phyloP scores from a whole-genome alignment of 2,888 invertebrate genomes.

The Eledona agricola region DNA sequence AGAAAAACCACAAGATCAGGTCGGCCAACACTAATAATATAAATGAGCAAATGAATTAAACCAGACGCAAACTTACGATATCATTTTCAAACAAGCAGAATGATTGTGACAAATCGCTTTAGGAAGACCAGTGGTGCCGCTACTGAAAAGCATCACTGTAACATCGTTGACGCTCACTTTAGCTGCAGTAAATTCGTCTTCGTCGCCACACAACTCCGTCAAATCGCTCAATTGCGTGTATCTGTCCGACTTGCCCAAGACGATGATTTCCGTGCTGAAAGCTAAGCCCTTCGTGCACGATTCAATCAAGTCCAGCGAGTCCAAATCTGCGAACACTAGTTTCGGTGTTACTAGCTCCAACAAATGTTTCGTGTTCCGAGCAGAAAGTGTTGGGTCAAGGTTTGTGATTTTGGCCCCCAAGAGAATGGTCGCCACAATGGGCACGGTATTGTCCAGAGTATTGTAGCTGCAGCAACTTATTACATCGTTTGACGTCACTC shows the following conservation, averaged over 20 bases:
- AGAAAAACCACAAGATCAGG: conserved; percentile 9
- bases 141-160: conserved; percentile 53
- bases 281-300: conserved; percentile 36
- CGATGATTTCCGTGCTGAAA: conserved; percentile 42
- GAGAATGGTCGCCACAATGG: conserved; percentile 63
- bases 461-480: conserved; percentile 63
- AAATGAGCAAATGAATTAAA: background rate
- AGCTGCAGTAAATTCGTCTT: conserved; percentile 11
- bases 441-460: conserved; percentile 61
- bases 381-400: conserved; percentile 49
- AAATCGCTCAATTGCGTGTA: conserved; percentile 37
- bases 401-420: conserved; percentile 57
- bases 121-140: conserved; percentile 53
- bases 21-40: conserved; percentile 1
- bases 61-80: conserved; percentile 14
- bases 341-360: conserved; percentile 48
- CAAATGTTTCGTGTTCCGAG: conserved; percentile 43
- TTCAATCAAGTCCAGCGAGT: conserved; percentile 39
- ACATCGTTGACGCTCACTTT: conserved; percentile 39
- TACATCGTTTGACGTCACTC: conserved; percentile 61
- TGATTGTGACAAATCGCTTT: conserved; percentile 8
- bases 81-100: conserved; percentile 22
- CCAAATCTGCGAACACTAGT: conserved; percentile 49
- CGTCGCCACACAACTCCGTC: conserved; percentile 5
- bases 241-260: conserved; percentile 43